Percentiles rank a stretch among this genome's conserved stretches.
Conservation (phyloP, 2,888 invertebrate species). For the Hermodice carunculata region DNA sequence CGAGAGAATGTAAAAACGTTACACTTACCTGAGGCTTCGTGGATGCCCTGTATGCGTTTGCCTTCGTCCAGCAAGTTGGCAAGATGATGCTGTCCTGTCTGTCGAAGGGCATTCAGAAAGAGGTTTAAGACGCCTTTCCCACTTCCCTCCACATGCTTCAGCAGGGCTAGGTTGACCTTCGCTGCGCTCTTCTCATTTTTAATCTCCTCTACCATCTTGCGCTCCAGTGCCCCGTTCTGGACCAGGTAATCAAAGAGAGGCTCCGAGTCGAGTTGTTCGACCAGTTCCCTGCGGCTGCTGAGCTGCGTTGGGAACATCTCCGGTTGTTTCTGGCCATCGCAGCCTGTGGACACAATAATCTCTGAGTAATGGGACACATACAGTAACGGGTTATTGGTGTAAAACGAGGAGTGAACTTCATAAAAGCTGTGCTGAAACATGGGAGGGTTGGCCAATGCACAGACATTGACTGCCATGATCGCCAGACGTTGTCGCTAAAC, state of each 20-base stretch:
- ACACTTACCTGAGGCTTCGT: constrained; percentile 28
- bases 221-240: constrained; percentile 34
- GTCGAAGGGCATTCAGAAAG: constrained; percentile 65
- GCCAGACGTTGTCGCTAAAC: no score
- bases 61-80: constrained; percentile 62
- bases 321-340: background rate
- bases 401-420: constrained; percentile 32
- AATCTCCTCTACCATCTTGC: constrained; percentile 41
- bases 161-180: constrained; percentile 53
- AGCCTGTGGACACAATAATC: constrained; percentile 35
- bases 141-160: constrained; percentile 54
- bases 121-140: constrained; percentile 53
- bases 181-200: constrained; percentile 44
- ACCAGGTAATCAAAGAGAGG: constrained; percentile 64
- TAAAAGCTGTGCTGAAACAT: constrained; percentile 16
- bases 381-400: constrained; percentile 37
- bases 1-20: no score
- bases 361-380: constrained; percentile 35
- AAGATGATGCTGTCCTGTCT: constrained; percentile 64
- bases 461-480: no score
- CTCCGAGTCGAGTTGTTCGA: constrained; percentile 62
- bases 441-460: no score
- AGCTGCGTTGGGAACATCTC: constrained; percentile 10
- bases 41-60: constrained; percentile 34
- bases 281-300: constrained; percentile 53